These are phyloP conservation scores for Rhingia campestris DNA, from an alignment of 2,888 invertebrate species.

Conservation along the genomic window DNA sequence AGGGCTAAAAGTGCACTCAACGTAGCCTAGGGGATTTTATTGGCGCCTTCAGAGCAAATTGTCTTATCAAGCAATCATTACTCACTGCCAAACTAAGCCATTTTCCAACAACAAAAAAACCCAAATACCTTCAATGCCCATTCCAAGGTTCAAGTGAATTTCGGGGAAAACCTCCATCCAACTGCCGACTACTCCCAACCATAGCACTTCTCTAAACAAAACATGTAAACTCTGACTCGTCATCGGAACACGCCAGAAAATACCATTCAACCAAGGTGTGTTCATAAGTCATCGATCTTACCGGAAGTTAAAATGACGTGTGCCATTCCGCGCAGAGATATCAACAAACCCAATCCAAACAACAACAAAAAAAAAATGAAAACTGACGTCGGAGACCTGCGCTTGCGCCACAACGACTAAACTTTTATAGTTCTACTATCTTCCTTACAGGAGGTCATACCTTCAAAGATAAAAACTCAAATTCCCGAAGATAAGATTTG, in stretches of 20 bases:
- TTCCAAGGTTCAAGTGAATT: constrained; percentile 13
- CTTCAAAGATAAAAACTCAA: constrained; percentile 19
- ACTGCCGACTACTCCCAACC: constrained; percentile 9
- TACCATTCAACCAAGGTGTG: constrained; percentile 26
- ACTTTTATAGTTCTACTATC: constrained; percentile 51
- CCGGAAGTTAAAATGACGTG: constrained; percentile 35
- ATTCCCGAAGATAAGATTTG: constrained; percentile 51
- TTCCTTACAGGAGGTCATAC: constrained; percentile 41
- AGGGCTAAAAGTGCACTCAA: neutral
- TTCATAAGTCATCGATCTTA: constrained; percentile 1
- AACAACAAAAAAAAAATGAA: no score
- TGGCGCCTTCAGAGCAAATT: neutral
- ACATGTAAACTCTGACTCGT: neutral
- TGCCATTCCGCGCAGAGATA: neutral
- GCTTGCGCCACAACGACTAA: constrained; percentile 26
- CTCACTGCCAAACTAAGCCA: neutral
- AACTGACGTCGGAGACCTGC: neutral
- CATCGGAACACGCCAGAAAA: neutral
- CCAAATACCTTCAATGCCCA: constrained; percentile 1
- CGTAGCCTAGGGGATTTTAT: neutral
- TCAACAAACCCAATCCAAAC: neutral
- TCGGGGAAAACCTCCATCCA: constrained; percentile 24
- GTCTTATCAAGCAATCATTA: neutral
- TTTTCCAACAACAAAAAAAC: neutral
- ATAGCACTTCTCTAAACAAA: neutral